A percentile compares a stretch with the other conserved stretches of the same genome.
Evolutionary conservation across 2,888 invertebrate species (phyloP).

Genomic region (Dorcus parallelipipedus): DNA sequence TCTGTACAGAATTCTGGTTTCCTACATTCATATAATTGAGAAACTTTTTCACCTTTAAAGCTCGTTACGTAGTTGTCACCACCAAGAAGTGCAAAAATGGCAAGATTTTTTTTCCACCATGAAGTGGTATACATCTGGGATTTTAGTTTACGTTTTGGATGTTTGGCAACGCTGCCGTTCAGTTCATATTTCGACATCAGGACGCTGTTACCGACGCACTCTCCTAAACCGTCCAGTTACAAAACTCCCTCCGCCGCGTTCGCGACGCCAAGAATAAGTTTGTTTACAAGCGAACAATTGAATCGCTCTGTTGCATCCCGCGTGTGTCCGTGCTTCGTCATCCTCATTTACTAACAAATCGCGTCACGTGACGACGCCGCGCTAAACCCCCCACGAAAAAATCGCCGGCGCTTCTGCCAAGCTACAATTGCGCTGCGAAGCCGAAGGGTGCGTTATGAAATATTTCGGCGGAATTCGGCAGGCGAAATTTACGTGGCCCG

Average conservation of each 20-base stretch:
- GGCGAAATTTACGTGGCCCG: background rate
- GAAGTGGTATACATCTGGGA: too few relatives aligned
- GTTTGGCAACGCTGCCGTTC: background rate
- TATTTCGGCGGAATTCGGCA: conserved; percentile 4
- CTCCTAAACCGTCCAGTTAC: conserved; percentile 3
- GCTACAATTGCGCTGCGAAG: background rate
- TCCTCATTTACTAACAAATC: background rate
- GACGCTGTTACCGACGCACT: conserved; percentile 16
- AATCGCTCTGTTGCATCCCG: too few relatives aligned
- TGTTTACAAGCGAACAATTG: conserved; percentile 27
- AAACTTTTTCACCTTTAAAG: too few relatives aligned
- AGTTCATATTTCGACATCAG: background rate
- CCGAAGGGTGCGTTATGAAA: conserved; percentile 5
- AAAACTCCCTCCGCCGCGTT: conserved; percentile 3
- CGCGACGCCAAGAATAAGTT: conserved; percentile 24
- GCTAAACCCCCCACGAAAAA: conserved; percentile 5
- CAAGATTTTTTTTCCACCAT: too few relatives aligned
- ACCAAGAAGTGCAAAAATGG: too few relatives aligned
- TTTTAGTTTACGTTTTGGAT: too few relatives aligned
- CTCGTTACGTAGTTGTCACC: too few relatives aligned
- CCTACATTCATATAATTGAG: too few relatives aligned
- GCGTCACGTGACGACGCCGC: conserved; percentile 9
- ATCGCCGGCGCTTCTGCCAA: conserved; percentile 9
- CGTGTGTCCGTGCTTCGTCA: too few relatives aligned
- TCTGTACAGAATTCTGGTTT: too few relatives aligned